Evolutionary conservation across 2,797 vertebrate genomes (phyloP), one percentile per base, ranked within the genome.

Genomic region (Cirrhinus mrigala): DNA sequence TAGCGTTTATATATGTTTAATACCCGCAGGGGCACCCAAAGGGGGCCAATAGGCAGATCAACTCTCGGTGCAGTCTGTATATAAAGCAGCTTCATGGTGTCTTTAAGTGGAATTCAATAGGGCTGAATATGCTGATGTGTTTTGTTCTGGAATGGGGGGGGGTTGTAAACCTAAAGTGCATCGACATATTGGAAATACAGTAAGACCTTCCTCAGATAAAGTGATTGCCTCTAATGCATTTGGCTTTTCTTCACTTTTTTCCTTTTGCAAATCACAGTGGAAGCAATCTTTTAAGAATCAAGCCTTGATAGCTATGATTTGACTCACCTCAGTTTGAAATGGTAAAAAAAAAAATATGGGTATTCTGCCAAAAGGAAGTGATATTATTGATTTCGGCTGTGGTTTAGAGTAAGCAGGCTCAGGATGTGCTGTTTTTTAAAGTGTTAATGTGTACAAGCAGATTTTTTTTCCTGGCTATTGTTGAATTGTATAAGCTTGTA

Each of bases 161-260:
- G 48, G 66, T 79, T 81, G 29, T 80, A 71, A 88, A 75, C 27
- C 56, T 84, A 84, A 87, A 88, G 87, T 87, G 81, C 86, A 88
- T 89, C 70, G 83, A 80, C 84, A 48, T 84, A 66, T 83, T 81
- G 66, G 81, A 79, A 85, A 83, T 83, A 58, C 82, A 73, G 76
- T 79, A 85, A 87, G 79, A 85, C 86, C 82, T 83, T 68, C 62
- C 68, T 71, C 22, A 29, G 84, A 82, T 88, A 82, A 89, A 87
- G 86, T 74, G 80, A 87, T 84, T 82, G 40, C 56, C 76, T 82
- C 70, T 87, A 88, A 88, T 87, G 88, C 69, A 74, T 85, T 89
- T 75, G 58, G 58, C 60, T 50, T 87, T 85, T 69, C 29, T 69
- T 14, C 6, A 48, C 12, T 52, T 64, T 37, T 48, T 48, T 18